Evolutionary conservation across 2,888 invertebrate genomes (phyloP).

Genomic region (Cetonia aurata): DNA sequence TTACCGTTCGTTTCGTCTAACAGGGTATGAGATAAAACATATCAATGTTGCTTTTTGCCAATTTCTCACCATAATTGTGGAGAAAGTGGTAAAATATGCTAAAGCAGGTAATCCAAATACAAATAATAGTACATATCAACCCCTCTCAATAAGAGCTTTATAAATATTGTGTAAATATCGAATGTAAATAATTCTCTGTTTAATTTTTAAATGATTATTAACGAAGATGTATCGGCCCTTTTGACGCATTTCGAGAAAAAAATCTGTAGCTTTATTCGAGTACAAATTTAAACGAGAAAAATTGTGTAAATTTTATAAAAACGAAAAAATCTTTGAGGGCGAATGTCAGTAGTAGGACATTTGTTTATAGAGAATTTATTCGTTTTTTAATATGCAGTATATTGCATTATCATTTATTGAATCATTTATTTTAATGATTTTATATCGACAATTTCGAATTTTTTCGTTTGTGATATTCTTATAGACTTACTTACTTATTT

Average conservation of each 20-base stretch:
- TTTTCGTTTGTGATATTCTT: no score
- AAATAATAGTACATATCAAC: constrained; percentile 42
- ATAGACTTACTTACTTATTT: no score
- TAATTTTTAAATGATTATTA: constrained; percentile 24
- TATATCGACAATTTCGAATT: no score
- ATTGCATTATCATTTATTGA: no score
- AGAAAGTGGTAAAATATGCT: not conserved
- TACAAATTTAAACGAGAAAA: constrained; percentile 48
- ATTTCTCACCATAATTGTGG: not conserved
- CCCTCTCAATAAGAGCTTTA: constrained; percentile 36
- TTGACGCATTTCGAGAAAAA: constrained; percentile 21
- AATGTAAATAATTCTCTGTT: constrained; percentile 38
- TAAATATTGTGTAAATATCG: constrained; percentile 40
- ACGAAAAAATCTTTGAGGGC: not conserved
- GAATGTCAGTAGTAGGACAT: no score
- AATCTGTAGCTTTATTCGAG: constrained; percentile 46
- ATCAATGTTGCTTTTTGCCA: constrained; percentile 36
- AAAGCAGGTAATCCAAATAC: constrained; percentile 18
- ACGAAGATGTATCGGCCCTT: constrained; percentile 20
- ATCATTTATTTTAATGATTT: no score
- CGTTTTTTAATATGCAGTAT: no score
- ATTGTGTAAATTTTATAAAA: constrained; percentile 11
- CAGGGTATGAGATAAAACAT: constrained; percentile 46
- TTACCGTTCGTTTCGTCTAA: constrained; percentile 33
- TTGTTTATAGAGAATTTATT: no score